Evolutionary conservation across 2,797 vertebrate genomes (phyloP).

Genomic region (Manis javanica): DNA sequence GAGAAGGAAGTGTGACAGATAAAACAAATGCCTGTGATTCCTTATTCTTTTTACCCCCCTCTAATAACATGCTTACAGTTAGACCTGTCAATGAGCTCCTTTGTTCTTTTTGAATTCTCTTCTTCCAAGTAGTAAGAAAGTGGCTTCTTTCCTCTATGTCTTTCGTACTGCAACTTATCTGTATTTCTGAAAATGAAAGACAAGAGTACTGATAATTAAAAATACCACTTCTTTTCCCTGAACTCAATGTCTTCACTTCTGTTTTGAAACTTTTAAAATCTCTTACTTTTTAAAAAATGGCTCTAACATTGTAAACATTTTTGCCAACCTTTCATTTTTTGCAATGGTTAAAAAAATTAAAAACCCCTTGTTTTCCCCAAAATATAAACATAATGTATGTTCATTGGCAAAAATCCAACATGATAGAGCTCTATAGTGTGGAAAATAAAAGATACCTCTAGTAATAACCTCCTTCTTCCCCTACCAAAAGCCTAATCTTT

Average conservation of each 20-base stretch:
- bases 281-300: neutral
- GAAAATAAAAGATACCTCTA: neutral
- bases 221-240: neutral
- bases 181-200: constrained; percentile 56
- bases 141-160: neutral
- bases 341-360: neutral
- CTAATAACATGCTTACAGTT: constrained; percentile 33
- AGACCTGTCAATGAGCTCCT: constrained; percentile 54
- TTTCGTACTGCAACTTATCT: constrained; percentile 51
- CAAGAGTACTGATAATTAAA: constrained; percentile 33
- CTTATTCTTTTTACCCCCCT: neutral
- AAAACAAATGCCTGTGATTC: constrained; percentile 52
- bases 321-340: neutral
- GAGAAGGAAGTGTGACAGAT: constrained; percentile 69
- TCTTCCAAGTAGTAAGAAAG: constrained; percentile 18
- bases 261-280: constrained; percentile 43
- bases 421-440: neutral
- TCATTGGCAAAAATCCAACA: constrained; percentile 11
- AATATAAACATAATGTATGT: constrained; percentile 1
- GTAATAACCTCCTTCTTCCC: neutral
- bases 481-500: neutral
- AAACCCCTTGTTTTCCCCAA: neutral
- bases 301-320: neutral
- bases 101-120: constrained; percentile 64
- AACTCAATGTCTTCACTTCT: neutral